phyloP scores from a whole-genome alignment of 2,797 vertebrate species.

The Premnoplex brunnescens region DNA sequence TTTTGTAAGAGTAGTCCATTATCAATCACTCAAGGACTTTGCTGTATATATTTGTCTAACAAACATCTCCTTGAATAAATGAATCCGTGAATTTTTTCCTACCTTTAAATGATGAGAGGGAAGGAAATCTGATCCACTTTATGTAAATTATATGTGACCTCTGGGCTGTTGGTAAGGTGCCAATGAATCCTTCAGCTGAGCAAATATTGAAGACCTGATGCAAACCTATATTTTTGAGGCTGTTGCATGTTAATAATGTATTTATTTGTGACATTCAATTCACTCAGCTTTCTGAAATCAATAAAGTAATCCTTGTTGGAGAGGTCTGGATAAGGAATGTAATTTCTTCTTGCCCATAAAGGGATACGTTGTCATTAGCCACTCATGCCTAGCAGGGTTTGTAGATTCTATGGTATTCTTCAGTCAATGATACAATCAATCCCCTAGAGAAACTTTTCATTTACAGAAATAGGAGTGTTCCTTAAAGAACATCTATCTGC shows the following conservation, averaged over 20 bases:
- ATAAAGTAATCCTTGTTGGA: conserved; percentile 12
- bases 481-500: conserved; percentile 18
- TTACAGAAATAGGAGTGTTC: conserved; percentile 17
- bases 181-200: neutral
- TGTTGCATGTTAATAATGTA: neutral
- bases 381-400: neutral
- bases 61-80: neutral
- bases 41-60: neutral
- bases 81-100: neutral
- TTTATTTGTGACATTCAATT: conserved; percentile 40
- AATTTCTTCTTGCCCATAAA: conserved; percentile 24
- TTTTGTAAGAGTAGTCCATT: neutral
- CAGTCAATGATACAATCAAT: neutral
- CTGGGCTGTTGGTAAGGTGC: neutral
- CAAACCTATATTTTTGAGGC: neutral
- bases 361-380: neutral
- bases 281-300: conserved; percentile 36
- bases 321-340: neutral
- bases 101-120: neutral
- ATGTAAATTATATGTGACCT: neutral
- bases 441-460: conserved; percentile 26
- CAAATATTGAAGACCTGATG: neutral
- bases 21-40: conserved; percentile 4
- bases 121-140: neutral
- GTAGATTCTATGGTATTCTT: conserved; percentile 42